A percentile compares a stretch with the other conserved stretches of the same genome.
Evolutionary conservation across 2,113 vertebrate genomes (phyloP).

Genomic region (Rhea pennata): DNA sequence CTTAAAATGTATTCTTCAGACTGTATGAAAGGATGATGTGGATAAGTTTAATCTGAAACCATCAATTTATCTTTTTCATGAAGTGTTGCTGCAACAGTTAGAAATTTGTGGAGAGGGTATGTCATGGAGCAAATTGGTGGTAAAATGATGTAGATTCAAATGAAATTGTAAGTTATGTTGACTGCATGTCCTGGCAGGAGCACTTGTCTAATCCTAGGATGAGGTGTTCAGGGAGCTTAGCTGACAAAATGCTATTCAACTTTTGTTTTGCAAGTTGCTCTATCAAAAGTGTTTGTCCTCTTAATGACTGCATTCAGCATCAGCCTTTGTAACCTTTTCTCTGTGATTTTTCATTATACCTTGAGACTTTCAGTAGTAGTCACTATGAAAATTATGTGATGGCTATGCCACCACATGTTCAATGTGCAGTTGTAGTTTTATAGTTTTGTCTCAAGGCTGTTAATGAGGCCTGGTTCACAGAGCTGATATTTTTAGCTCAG

Average conservation of each 20-base stretch:
- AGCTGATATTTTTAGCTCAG: background rate
- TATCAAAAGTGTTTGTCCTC: background rate
- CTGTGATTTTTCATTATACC: background rate
- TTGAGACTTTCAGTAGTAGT: background rate
- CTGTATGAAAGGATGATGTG: background rate
- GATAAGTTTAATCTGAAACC: background rate
- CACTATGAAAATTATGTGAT: background rate
- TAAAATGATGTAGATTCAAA: background rate
- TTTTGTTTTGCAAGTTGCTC: background rate
- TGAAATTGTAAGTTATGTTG: background rate
- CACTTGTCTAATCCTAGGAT: background rate
- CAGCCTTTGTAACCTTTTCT: background rate
- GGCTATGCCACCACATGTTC: background rate
- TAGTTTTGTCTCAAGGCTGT: background rate
- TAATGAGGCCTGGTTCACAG: slow-evolving; percentile 3
- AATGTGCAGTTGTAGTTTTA: background rate
- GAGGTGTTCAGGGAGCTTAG: background rate
- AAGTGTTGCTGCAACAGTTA: background rate
- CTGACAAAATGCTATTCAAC: background rate
- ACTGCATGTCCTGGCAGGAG: background rate
- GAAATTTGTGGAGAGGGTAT: background rate
- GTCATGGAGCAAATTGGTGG: background rate
- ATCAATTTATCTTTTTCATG: background rate
- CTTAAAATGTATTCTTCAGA: background rate
- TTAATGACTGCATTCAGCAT: background rate